These are phyloP conservation scores for Trematomus loennbergii DNA, from an alignment of 2,113 vertebrate genomes.

Conservation along the genomic window DNA sequence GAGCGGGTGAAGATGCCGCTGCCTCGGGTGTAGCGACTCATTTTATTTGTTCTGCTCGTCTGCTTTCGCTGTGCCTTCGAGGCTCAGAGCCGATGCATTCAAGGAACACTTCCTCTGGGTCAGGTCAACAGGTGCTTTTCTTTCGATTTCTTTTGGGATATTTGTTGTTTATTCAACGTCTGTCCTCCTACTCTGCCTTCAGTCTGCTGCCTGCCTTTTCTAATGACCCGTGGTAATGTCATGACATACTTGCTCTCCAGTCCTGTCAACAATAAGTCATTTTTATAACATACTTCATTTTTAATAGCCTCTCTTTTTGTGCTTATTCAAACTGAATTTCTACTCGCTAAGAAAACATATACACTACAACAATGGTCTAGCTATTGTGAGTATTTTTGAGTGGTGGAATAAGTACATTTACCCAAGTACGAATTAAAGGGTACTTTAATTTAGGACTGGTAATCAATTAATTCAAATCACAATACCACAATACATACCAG, in stretches of 20 bases:
- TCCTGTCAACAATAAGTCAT: neutral
- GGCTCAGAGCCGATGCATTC: slow-evolving; percentile 13
- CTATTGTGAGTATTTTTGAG: neutral
- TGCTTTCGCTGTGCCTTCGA: slow-evolving; percentile 19
- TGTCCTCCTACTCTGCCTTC: slow-evolving; percentile 4
- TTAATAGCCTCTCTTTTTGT: neutral
- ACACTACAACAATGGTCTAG: neutral
- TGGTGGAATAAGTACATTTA: neutral
- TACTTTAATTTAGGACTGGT: too few species aligned
- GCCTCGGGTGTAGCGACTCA: neutral
- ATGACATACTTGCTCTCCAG: slow-evolving; percentile 10
- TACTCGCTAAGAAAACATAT: neutral
- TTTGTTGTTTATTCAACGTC: neutral
- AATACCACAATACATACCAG: too few species aligned
- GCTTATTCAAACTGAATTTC: neutral
- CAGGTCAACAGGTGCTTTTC: slow-evolving; percentile 38
- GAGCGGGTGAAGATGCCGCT: slow-evolving; percentile 18
- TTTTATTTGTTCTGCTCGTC: slow-evolving; percentile 43
- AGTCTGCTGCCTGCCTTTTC: neutral
- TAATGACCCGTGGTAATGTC: slow-evolving; percentile 11
- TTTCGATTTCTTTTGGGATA: slow-evolving; percentile 12
- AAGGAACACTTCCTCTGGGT: slow-evolving; percentile 22
- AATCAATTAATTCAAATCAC: too few species aligned
- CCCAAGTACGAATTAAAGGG: neutral
- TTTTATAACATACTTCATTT: neutral